Conservation (phyloP, 2,113 vertebrate species). For the Porphyrio hochstetteri region DNA sequence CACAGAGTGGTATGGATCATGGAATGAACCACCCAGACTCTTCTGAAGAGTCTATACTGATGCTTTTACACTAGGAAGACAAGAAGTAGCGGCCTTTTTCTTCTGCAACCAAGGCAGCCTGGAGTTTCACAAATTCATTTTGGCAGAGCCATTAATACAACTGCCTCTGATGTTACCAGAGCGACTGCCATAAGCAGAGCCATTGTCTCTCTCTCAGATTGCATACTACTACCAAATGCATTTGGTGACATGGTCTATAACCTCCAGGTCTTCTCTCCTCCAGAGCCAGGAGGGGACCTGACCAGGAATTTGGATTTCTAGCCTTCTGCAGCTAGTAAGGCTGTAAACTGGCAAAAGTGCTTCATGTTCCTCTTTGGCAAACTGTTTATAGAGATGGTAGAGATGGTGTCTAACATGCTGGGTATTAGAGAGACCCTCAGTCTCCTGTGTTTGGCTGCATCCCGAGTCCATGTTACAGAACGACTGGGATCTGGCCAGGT, state of each 20-base stretch:
- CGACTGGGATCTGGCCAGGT: accelerated
- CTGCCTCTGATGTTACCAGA: neutral
- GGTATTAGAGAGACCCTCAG: neutral
- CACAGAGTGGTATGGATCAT: neutral
- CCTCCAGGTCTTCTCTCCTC: neutral
- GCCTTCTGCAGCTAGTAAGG: neutral
- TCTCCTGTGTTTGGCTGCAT: neutral
- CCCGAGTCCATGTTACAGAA: neutral
- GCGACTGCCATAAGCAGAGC: neutral
- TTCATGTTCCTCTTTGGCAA: neutral
- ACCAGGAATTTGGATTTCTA: neutral
- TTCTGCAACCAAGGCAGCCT: neutral
- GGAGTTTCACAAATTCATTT: neutral
- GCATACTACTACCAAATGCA: neutral
- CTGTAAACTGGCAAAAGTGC: neutral
- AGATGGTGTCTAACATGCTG: neutral
- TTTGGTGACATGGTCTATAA: neutral
- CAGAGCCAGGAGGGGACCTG: too few relatives aligned
- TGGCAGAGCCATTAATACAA: neutral
- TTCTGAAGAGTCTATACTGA: neutral
- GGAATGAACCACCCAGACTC: neutral
- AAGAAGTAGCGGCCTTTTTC: neutral
- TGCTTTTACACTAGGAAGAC: neutral
- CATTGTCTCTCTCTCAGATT: neutral
- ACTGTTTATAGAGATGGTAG: neutral